Evolutionary conservation across 2,888 invertebrate species (phyloP).

Genomic region (Lasioglossum zephyrum): DNA sequence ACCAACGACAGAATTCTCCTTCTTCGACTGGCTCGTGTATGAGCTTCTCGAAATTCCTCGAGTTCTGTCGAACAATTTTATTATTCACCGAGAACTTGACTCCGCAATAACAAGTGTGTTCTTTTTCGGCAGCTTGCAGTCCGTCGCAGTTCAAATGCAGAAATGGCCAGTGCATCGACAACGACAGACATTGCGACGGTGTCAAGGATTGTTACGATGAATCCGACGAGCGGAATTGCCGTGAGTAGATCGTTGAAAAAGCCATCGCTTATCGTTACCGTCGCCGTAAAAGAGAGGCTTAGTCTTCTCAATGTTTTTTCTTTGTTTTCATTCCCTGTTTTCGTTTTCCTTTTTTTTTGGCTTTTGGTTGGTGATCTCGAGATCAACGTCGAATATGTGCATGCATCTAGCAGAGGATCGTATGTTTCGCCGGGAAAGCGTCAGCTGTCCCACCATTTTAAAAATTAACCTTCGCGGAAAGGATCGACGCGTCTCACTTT

Average conservation of each 20-base stretch:
- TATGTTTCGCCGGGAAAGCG: neutral
- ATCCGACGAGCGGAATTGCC: slow-evolving; percentile 88
- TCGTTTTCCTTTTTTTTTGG: neutral
- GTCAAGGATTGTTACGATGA: slow-evolving; percentile 86
- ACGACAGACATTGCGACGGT: slow-evolving; percentile 85
- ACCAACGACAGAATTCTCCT: slow-evolving; percentile 3
- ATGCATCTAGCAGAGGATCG: neutral
- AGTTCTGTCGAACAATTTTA: neutral
- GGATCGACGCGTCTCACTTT: slow-evolving; percentile 10
- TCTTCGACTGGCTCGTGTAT: neutral
- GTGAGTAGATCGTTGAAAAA: slow-evolving; percentile 80
- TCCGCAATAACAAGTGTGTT: neutral
- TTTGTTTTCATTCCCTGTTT: neutral
- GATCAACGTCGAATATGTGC: neutral
- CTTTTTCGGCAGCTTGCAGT: slow-evolving; percentile 84
- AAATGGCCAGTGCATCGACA: slow-evolving; percentile 87
- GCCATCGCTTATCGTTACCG: neutral
- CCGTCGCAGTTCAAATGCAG: slow-evolving; percentile 87
- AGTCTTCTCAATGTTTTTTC: neutral
- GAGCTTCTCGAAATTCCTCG: neutral
- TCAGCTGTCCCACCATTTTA: neutral
- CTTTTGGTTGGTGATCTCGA: neutral
- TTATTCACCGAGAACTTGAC: neutral
- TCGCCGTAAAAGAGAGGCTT: neutral
- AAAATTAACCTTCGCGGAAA: slow-evolving; percentile 15